Percentiles rank a stretch among this genome's conserved stretches.
phyloP scores from a whole-genome alignment of 2,113 vertebrate genomes.

The Neopipo cinnamomea region DNA sequence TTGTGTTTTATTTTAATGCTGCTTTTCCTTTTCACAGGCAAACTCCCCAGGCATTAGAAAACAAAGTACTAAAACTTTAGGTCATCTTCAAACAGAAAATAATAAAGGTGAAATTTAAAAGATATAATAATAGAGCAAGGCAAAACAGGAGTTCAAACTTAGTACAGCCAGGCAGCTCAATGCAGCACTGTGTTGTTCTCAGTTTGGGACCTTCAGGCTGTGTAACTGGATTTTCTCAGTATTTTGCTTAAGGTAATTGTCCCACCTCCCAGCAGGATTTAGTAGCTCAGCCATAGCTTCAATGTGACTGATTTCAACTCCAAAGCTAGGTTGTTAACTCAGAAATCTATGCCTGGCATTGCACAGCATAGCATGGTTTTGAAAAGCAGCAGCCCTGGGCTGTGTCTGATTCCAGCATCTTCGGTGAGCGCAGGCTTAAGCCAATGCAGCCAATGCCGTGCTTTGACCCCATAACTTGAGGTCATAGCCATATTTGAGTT shows the following conservation, averaged over 20 bases:
- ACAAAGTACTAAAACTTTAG: not conserved
- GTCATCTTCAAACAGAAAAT: not conserved
- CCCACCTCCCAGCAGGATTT: not conserved
- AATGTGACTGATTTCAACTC: not conserved
- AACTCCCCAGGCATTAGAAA: not conserved
- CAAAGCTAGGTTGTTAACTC: not conserved
- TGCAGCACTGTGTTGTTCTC: not conserved
- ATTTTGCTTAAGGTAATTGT: not conserved
- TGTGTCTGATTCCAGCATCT: not conserved
- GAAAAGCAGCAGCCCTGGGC: not conserved
- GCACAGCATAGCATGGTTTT: not conserved
- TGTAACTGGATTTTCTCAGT: not conserved
- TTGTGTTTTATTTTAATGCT: not conserved
- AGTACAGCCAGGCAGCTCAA: not conserved
- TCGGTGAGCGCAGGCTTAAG: not conserved
- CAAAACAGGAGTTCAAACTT: not conserved
- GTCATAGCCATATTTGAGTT: fast-evolving
- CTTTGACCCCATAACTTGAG: not conserved
- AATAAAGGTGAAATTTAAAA: not conserved
- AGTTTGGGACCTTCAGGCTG: not conserved
- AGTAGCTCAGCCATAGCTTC: not conserved
- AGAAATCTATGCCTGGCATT: not conserved
- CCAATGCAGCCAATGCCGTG: fast-evolving
- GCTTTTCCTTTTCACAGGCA: not conserved
- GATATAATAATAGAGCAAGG: not conserved